Percentiles rank a stretch among this genome's conserved stretches.
These are phyloP conservation scores for Maniola hyperantus DNA, from an alignment of 2,888 invertebrate genomes.

Conservation along the genomic window DNA sequence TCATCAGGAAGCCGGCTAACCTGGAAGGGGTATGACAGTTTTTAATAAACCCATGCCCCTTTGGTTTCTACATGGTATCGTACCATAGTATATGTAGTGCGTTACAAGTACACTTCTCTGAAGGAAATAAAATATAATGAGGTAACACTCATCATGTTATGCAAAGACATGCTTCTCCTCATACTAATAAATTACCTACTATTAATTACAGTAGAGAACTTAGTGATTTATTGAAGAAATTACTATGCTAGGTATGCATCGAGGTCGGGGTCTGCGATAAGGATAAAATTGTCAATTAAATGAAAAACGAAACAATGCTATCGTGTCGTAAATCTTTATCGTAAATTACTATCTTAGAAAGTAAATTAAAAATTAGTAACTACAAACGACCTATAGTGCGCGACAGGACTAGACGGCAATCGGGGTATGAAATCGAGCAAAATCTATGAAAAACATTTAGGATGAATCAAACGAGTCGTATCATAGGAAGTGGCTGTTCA, in stretches of 20 bases:
- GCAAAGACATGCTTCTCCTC: constrained; percentile 1
- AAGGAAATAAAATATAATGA: not conserved
- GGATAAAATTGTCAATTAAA: constrained; percentile 22
- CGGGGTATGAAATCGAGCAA: no score
- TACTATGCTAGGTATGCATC: constrained; percentile 10
- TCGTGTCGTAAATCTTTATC: not conserved
- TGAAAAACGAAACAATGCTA: not conserved
- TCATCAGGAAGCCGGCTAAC: no score
- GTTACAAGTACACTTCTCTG: not conserved
- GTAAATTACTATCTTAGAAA: not conserved
- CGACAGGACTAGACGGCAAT: no score
- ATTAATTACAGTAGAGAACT: not conserved
- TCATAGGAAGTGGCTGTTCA: no score
- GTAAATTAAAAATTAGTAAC: not conserved
- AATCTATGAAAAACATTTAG: no score
- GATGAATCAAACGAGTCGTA: no score
- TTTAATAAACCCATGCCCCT: no score
- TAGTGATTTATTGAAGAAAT: constrained; percentile 21
- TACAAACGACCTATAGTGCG: not conserved
- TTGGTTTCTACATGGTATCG: no score
- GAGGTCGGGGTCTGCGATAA: constrained; percentile 28
- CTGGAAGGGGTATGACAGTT: no score
- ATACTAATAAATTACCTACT: not conserved
- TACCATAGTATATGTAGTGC: no score
- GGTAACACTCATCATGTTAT: not conserved